phyloP scores from a whole-genome alignment of 2,113 vertebrate genomes.

The Carassius carassius region DNA sequence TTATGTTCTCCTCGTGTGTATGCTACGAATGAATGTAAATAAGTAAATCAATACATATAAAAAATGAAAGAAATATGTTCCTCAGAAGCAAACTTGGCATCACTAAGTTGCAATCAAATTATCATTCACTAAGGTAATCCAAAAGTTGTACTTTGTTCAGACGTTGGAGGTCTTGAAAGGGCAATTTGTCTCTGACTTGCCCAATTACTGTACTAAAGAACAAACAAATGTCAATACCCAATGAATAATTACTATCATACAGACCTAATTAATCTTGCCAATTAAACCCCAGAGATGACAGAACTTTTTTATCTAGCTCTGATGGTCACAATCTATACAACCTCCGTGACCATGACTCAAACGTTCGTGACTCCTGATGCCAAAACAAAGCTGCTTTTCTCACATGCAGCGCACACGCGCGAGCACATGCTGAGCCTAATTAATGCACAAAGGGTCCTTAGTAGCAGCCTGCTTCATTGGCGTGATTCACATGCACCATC shows the following conservation, averaged over 20 bases:
- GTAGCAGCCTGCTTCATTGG: slow-evolving; percentile 6
- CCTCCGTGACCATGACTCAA: slow-evolving; percentile 31
- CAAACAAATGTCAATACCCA: slow-evolving; percentile 50
- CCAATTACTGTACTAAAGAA: slow-evolving; percentile 50
- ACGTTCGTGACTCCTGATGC: slow-evolving; percentile 8
- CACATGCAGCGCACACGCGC: background rate
- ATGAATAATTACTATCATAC: slow-evolving; percentile 47
- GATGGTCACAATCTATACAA: slow-evolving; percentile 42
- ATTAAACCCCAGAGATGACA: slow-evolving; percentile 43
- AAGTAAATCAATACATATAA: too few relatives aligned
- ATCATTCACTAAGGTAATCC: background rate
- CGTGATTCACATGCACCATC: slow-evolving; percentile 30
- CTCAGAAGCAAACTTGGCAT: background rate
- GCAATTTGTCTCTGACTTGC: slow-evolving; percentile 44
- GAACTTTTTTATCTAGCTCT: slow-evolving; percentile 33
- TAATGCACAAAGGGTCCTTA: slow-evolving; percentile 41
- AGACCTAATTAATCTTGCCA: slow-evolving; percentile 51
- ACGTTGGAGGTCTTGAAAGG: slow-evolving; percentile 32
- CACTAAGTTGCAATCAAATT: slow-evolving; percentile 6
- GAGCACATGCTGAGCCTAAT: slow-evolving; percentile 34
- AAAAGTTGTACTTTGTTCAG: slow-evolving; percentile 39
- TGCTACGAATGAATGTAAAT: background rate
- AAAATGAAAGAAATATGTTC: background rate
- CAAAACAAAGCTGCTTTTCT: slow-evolving; percentile 36
- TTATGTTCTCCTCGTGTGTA: background rate